phyloP scores from a whole-genome alignment of 1,140 invertebrate species.

The Leptinotarsa undecemlineata region DNA sequence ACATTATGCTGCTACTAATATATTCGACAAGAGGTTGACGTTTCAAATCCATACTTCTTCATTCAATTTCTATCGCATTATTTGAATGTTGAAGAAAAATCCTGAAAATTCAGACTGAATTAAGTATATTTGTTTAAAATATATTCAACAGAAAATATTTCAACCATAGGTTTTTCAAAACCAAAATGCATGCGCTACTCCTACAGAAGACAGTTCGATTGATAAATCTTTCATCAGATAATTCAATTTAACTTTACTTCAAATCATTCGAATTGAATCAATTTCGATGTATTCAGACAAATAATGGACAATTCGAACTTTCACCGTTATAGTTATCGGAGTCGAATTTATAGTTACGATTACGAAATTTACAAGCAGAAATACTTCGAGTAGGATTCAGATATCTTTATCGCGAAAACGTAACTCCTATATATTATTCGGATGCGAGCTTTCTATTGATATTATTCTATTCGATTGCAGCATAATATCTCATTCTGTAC shows the following conservation, averaged over 20 bases:
- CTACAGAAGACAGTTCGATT: no score
- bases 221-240: no score
- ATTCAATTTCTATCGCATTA: no score
- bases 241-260: not conserved
- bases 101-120: no score
- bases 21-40: no score
- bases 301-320: slow-evolving; percentile 4
- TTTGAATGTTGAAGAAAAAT: no score
- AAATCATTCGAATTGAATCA: slow-evolving; percentile 3
- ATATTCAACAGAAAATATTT: no score
- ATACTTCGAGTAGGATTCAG: not conserved
- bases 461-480: not conserved
- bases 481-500: not conserved
- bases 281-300: not conserved
- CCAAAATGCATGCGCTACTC: no score
- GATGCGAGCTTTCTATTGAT: slow-evolving; percentile 8
- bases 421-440: not conserved
- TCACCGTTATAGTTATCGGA: slow-evolving; percentile 5
- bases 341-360: slow-evolving; percentile 3
- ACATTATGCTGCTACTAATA: no score
- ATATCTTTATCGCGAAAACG: slow-evolving; percentile 6
- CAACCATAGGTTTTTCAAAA: no score
- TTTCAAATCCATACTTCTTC: no score
- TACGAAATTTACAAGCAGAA: not conserved
- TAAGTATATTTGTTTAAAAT: no score